phyloP scores from a whole-genome alignment of 1,140 invertebrate species.

The Copidosoma floridanum region DNA sequence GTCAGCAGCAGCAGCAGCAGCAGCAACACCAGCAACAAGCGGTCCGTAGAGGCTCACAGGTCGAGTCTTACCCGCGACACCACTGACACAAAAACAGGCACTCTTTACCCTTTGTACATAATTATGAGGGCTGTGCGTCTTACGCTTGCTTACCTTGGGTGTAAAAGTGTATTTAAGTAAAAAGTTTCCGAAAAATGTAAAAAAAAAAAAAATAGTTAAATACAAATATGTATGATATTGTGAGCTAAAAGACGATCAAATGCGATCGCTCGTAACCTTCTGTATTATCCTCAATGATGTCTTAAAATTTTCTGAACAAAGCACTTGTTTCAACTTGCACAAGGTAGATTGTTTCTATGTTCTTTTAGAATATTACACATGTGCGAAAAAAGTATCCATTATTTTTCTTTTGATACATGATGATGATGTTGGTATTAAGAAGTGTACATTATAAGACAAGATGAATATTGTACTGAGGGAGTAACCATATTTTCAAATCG shows the following conservation, averaged over 20 bases:
- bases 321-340: too few species aligned
- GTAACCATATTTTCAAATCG: too few species aligned
- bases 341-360: too few species aligned
- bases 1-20: conserved; percentile 43
- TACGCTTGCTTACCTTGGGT: conserved; percentile 53
- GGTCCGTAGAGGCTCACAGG: conserved; percentile 40
- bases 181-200: not conserved
- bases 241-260: not conserved
- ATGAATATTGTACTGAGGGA: too few species aligned
- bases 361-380: too few species aligned
- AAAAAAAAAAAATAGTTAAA: not conserved
- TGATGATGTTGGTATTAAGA: too few species aligned
- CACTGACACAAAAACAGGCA: conserved; percentile 53
- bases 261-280: too few species aligned
- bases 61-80: conserved; percentile 39
- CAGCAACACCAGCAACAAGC: conserved; percentile 33
- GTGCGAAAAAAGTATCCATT: too few species aligned
- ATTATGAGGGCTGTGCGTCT: conserved; percentile 45
- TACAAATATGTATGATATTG: not conserved
- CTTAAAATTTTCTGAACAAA: too few species aligned
- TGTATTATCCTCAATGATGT: too few species aligned
- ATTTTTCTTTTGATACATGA: too few species aligned
- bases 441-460: too few species aligned
- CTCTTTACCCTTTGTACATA: conserved; percentile 51
- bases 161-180: conserved; percentile 35